A percentile compares a stretch with the other conserved stretches of the same genome.
Evolutionary conservation across 2,888 invertebrate species (phyloP).

Genomic region (Arctia plantaginis): DNA sequence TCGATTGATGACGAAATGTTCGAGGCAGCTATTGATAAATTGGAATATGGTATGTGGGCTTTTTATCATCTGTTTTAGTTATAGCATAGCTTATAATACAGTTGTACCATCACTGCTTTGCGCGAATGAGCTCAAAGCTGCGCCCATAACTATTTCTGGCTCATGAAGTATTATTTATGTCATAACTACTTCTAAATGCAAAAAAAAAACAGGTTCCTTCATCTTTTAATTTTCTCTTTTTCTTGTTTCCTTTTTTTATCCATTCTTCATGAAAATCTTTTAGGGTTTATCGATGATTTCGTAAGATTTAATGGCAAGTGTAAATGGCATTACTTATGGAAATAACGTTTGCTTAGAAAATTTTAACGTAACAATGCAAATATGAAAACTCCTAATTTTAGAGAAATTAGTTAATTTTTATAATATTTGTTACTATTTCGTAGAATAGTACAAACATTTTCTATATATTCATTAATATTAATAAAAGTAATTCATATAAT

Average conservation of each 20-base stretch:
- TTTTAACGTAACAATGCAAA: background rate
- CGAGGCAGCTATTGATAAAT: constrained; percentile 18
- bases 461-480: background rate
- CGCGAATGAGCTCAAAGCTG: background rate
- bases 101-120: background rate
- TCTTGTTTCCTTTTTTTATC: background rate
- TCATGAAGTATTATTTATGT: background rate
- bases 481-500: background rate
- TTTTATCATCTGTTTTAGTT: background rate
- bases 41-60: constrained; percentile 17
- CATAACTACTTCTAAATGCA: too few species aligned
- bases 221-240: background rate
- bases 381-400: too few species aligned
- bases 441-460: too few species aligned
- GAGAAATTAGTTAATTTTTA: too few species aligned
- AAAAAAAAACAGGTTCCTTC: too few species aligned
- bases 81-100: background rate
- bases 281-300: background rate
- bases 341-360: background rate
- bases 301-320: background rate
- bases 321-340: background rate
- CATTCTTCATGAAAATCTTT: too few species aligned
- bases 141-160: background rate
- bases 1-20: constrained; percentile 8
- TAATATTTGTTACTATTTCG: too few species aligned